These are phyloP conservation scores for Passerina amoena DNA, from an alignment of 2,113 vertebrate species.

Conservation along the genomic window DNA sequence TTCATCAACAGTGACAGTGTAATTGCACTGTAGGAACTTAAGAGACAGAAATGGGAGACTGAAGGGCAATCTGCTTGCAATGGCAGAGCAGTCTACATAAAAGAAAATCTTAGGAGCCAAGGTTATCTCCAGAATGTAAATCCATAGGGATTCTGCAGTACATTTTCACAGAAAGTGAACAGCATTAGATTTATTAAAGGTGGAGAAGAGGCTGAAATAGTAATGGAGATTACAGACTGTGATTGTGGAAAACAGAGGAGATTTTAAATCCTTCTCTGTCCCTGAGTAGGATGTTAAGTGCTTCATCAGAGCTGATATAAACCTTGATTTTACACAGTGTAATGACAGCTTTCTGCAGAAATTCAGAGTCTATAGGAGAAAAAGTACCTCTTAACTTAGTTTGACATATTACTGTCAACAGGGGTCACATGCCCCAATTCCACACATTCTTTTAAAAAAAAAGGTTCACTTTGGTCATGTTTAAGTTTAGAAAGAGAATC, in stretches of 20 bases:
- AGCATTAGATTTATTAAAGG: not conserved
- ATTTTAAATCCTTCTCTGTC: not conserved
- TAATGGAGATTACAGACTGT: not conserved
- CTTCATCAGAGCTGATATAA: not conserved
- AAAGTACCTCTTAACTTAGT: not conserved
- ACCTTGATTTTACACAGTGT: not conserved
- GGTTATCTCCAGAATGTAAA: not conserved
- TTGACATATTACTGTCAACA: not conserved
- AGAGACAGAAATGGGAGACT: constrained; percentile 12
- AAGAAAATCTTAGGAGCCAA: not conserved
- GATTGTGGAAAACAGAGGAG: not conserved
- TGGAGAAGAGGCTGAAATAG: constrained; percentile 12
- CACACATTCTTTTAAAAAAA: not conserved
- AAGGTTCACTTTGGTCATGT: not conserved
- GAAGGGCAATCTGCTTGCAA: not conserved
- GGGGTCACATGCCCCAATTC: not conserved
- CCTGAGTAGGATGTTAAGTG: not conserved
- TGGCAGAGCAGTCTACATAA: not conserved
- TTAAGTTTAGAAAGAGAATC: not conserved
- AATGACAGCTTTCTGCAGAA: not conserved
- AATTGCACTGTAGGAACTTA: not conserved
- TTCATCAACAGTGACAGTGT: not conserved
- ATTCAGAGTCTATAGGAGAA: not conserved
- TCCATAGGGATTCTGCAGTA: not conserved
- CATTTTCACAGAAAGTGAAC: constrained; percentile 15